Base-by-base conservation (phyloP, 2,888 invertebrate species). In the Acronicta alni region DNA sequence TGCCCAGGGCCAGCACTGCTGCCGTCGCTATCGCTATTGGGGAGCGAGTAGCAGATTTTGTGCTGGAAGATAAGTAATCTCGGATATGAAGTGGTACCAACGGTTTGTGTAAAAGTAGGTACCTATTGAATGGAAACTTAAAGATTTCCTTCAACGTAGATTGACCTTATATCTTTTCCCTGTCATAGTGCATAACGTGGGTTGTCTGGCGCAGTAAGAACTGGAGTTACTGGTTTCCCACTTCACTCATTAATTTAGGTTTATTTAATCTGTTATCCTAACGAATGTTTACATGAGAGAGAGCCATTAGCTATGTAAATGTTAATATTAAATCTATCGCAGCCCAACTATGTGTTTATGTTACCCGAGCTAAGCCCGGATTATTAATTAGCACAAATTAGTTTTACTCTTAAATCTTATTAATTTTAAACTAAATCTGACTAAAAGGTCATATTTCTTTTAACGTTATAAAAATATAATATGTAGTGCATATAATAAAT, bases 1-100 rank as follows among this genome's bases (percentile, higher is more conserved):
- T 80, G 35, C 84, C 86, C 30, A 81, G 86, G 12, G 88, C 81
- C 0, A 89, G 85, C 69, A 86, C 90, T 3, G 90, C 82, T 10
- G 89, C 91, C 7, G 60, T 81, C 1, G 62, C 82, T 37, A 68
- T 91, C 14, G 90, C 90, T 0, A 62, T 90, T 20, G 91, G 89
- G 0, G 91, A 91, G 62, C 78, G 84, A 35, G 63, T 84, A 2
- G 83, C 81, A 0, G 84, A 89, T 48, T 79, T 89, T n/a, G 53
- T 87, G 4, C 38, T 79, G 4, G 49, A 76, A 18, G 74, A 80
- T 6, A 17, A 30, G 0, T 10, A 18, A 17, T 17, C n/a, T n/a
- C n/a, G 2, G 14, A 14, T 18, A 18, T 14, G 41, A 35, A 6
- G 2, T 35, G 35, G n/a, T n/a, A 30, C 30, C 30, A 30, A 30